Evolutionary conservation across 2,113 vertebrate species (phyloP).

Genomic region (Oryzias javanicus): DNA sequence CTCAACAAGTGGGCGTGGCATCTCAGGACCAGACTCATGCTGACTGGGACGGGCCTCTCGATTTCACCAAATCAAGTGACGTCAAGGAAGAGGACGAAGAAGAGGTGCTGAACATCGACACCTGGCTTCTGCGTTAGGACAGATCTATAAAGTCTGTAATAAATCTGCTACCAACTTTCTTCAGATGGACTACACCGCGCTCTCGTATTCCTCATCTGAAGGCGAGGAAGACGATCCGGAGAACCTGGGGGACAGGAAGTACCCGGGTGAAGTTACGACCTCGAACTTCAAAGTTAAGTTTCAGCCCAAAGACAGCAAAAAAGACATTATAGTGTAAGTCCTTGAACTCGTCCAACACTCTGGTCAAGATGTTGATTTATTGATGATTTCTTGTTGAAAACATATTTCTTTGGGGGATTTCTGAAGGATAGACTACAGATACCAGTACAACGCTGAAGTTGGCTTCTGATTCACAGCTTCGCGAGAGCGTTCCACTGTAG

Average conservation of each 20-base stretch:
- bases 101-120: slow-evolving; percentile 77
- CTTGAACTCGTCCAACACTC: too few species aligned
- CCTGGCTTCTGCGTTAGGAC: neutral
- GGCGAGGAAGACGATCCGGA: slow-evolving; percentile 94
- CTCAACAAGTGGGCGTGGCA: slow-evolving; percentile 79
- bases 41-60: slow-evolving; percentile 93
- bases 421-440: too few species aligned
- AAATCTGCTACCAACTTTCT: neutral
- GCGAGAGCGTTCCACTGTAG: too few species aligned
- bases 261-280: slow-evolving; percentile 95
- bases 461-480: too few species aligned
- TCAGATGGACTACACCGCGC: slow-evolving; percentile 87
- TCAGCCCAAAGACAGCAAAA: slow-evolving; percentile 95
- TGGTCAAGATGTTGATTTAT: too few species aligned
- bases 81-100: slow-evolving; percentile 91
- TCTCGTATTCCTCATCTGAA: slow-evolving; percentile 94
- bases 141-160: neutral
- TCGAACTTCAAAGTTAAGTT: slow-evolving; percentile 94
- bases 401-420: too few species aligned
- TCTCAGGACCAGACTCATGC: slow-evolving; percentile 86
- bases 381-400: too few species aligned
- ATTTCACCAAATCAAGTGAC: slow-evolving; percentile 91
- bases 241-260: slow-evolving; percentile 89
- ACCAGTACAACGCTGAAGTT: too few species aligned
- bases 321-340: slow-evolving; percentile 96